A percentile compares a stretch with the other conserved stretches of the same genome.
Conservation (phyloP, 2,888 invertebrate genomes). For the Ethmia dodecea region DNA sequence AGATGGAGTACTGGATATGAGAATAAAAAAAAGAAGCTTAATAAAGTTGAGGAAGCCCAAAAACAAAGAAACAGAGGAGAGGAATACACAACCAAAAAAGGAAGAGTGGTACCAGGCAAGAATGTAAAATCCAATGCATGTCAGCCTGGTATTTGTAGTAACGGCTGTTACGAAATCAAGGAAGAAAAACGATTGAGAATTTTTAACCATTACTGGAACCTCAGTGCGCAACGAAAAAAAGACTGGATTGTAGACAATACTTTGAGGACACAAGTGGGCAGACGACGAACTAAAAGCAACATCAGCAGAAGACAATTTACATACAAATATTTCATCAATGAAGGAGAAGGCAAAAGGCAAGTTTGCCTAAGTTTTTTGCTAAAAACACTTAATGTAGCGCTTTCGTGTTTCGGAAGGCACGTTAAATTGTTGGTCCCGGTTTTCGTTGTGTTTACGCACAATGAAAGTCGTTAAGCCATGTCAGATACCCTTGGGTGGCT, state of each 20-base stretch:
- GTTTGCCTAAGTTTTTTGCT: slow-evolving; percentile 15
- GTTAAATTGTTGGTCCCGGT: too few species aligned
- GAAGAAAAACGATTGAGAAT: slow-evolving; percentile 11
- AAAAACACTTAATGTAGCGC: slow-evolving; percentile 14
- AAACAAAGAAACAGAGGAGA: too few species aligned
- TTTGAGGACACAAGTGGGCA: slow-evolving; percentile 4
- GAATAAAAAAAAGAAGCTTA: slow-evolving; percentile 5
- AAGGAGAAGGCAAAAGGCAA: slow-evolving; percentile 14
- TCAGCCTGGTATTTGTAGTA: slow-evolving; percentile 6
- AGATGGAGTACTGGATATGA: slow-evolving; percentile 3
- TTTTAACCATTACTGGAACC: slow-evolving; percentile 14
- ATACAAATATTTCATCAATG: slow-evolving; percentile 15
- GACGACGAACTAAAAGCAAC: slow-evolving; percentile 9
- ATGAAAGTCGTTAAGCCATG: too few species aligned
- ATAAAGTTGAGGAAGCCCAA: neutral
- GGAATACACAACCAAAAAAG: neutral
- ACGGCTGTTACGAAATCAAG: slow-evolving; percentile 5
- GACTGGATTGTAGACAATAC: slow-evolving; percentile 13
- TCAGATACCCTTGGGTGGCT: too few species aligned
- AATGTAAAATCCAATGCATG: slow-evolving; percentile 12
- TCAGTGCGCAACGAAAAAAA: slow-evolving; percentile 10
- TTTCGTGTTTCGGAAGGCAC: too few species aligned
- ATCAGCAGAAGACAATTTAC: slow-evolving; percentile 5
- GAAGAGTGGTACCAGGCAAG: neutral
- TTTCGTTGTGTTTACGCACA: too few species aligned